Percentiles rank a stretch among this genome's conserved stretches.
Conservation (phyloP, 2,888 invertebrate species). For the Nomada fabriciana region DNA sequence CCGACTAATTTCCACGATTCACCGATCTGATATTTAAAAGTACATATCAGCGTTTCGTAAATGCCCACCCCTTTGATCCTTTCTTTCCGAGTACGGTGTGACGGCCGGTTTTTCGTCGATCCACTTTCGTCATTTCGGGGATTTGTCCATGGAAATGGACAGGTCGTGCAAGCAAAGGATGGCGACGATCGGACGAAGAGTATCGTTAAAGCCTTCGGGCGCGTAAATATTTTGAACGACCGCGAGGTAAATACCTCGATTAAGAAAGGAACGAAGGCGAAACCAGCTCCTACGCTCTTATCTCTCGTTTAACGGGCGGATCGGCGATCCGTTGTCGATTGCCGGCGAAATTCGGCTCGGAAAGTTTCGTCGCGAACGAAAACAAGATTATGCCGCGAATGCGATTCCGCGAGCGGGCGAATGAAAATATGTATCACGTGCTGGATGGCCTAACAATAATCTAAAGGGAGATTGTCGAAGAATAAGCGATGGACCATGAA, state of each 20-base stretch:
- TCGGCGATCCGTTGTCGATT: conserved; percentile 13
- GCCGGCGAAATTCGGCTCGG: background rate
- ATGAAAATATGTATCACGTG: conserved; percentile 22
- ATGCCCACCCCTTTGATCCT: background rate
- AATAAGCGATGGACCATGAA: background rate
- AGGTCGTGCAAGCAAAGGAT: conserved; percentile 3
- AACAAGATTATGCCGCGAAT: conserved; percentile 33
- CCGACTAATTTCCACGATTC: conserved; percentile 8
- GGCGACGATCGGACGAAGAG: conserved; percentile 13
- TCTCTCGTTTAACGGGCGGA: conserved; percentile 15
- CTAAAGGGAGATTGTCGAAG: conserved; percentile 6
- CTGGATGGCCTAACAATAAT: background rate
- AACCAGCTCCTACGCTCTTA: background rate
- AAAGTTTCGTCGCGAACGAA: conserved; percentile 43
- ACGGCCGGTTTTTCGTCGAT: too few species aligned
- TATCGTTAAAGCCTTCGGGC: conserved; percentile 20
- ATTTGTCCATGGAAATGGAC: background rate
- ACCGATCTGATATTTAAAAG: conserved; percentile 13
- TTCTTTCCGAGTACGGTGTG: background rate
- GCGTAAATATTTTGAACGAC: conserved; percentile 46
- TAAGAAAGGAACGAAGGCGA: conserved; percentile 1
- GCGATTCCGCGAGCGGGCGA: background rate
- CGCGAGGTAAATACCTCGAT: conserved; percentile 27
- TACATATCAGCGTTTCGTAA: conserved; percentile 18
- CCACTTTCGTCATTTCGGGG: background rate